Base-by-base conservation (phyloP, 1,140 invertebrate genomes). In the Cotesia typhae region DNA sequence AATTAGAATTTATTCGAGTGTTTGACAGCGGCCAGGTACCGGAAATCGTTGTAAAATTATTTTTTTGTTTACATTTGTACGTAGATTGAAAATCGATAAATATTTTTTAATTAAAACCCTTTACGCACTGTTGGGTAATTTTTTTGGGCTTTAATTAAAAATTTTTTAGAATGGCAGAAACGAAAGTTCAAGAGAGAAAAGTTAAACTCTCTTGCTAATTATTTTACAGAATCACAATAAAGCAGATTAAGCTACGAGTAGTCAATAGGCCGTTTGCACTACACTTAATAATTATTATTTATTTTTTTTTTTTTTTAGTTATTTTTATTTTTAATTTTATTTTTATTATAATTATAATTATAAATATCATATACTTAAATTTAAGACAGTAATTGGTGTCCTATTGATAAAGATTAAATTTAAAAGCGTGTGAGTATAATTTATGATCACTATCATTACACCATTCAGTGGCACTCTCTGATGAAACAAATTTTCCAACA, bases 181-280 rank as follows among this genome's bases (percentile, higher is more conserved):
- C 10, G 1, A 47, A 6, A 47, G 10, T 47, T 47, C 2, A 47
- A 10, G 10, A 7, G 41, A 47, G 10, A 47, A 41, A 41, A 47
- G 3, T 9, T 47, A 7, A 6, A 47, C 5, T 60, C 35, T 52
- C 65, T 52, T 9, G 51, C 37, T 69, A 38, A 36, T 51, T 65
- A 57, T 67, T 59, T 63, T 4, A 51, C 38, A 47, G 55, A 63
- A 52, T 71, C 53, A 41, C 60, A 67, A 67, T 55, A 28, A 47
- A 65, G 37, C 35, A n/a, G 57, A 20, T 51, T 68, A 67, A 74
- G 63, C 71, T 76, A 76, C 73, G 73, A 76, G 73, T 76, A 71
- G 65, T 73, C 71, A 71, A 71, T 75, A 77, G 76, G 76, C 76
- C 76, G 76, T 77, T 77, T 76, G 64, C 70, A 74, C 73, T 76